Evolutionary conservation across 2,888 invertebrate genomes (phyloP).

Genomic region (Ischnus inquisitorius): DNA sequence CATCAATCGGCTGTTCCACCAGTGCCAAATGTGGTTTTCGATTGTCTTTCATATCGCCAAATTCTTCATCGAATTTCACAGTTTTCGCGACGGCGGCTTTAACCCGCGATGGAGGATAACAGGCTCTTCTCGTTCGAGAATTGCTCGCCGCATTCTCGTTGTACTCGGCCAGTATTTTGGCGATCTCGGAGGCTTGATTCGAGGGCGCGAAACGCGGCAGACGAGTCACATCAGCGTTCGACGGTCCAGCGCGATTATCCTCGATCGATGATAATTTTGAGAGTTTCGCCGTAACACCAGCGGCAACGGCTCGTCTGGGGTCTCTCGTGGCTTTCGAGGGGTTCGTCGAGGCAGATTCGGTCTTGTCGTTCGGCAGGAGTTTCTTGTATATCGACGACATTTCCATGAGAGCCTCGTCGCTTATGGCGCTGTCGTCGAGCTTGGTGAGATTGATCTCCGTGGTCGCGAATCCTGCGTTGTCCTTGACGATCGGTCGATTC

Average conservation of each 20-base stretch:
- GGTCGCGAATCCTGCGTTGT: slow-evolving; percentile 25
- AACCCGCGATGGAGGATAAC: slow-evolving; percentile 31
- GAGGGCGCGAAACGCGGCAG: slow-evolving; percentile 35
- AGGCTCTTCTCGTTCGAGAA: slow-evolving; percentile 17
- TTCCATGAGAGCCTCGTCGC: slow-evolving; percentile 75
- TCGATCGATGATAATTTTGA: slow-evolving; percentile 19
- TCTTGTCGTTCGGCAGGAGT: slow-evolving; percentile 65
- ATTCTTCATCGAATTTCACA: slow-evolving; percentile 33
- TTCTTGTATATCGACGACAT: slow-evolving; percentile 77
- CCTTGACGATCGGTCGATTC: slow-evolving; percentile 16
- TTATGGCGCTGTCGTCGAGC: slow-evolving; percentile 70
- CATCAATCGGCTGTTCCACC: slow-evolving; percentile 46
- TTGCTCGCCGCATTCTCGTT: slow-evolving; percentile 68
- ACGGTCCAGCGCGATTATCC: neutral
- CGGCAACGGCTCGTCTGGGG: neutral
- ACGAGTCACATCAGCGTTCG: neutral
- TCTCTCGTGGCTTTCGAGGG: slow-evolving; percentile 9
- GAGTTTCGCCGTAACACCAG: slow-evolving; percentile 39
- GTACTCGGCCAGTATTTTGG: slow-evolving; percentile 78
- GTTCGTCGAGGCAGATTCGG: slow-evolving; percentile 9
- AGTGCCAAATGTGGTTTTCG: slow-evolving; percentile 45
- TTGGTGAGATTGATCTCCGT: slow-evolving; percentile 65
- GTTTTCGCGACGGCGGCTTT: slow-evolving; percentile 14
- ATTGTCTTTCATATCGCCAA: neutral
- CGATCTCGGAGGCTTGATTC: slow-evolving; percentile 76